Evolutionary conservation across 2,113 vertebrate species (phyloP), one percentile per base, ranked within the genome.

Genomic region (Butorides virescens): DNA sequence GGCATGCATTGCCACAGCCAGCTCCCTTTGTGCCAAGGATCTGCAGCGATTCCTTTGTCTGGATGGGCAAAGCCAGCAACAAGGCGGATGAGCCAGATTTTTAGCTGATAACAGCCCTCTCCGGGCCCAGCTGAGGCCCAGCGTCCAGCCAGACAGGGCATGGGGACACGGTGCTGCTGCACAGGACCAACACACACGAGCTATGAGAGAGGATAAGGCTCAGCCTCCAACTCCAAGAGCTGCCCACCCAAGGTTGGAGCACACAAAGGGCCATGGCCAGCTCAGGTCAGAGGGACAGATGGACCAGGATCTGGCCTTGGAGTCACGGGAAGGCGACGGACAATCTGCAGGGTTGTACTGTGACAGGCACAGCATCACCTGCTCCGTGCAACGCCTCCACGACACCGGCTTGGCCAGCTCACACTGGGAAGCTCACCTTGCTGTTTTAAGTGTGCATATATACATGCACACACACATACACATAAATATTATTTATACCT

Each of bases 281-380:
- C 37, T 71, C 30, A 1, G 19, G 23, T 14, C 65, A 34, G n/a
- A 66, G 29, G 61, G 50, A 55, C 27, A n/a, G n/a, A 32, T 0
- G 26, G 59, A 46, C 36, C 7, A 62, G n/a, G 49, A 86, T 37
- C 21, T 4, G 16, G 76, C 50, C 68, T 65, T 3, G 2, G 34
- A 12, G 50, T 10, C 1, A 4, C 61, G 47, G 14, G 15, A 82
- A 71, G 58, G 26, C 0, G 0, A 49, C 0, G 2, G 52, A 39
- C 16, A n/a, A 46, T 26, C 32, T 4, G 0, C 55, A 66, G 32
- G 55, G 63, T 0, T 39, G 19, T 6, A 65, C 1, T 22, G 44
- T 2, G 2, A 84, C 42, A 47, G 22, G 25, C 9, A 2, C 18
- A 34, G 65, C 52, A 46, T 34, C 44, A 20, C 42, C 58, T 3